Base-by-base conservation (phyloP, 2,888 invertebrate species). In the Andrena bicolor region DNA sequence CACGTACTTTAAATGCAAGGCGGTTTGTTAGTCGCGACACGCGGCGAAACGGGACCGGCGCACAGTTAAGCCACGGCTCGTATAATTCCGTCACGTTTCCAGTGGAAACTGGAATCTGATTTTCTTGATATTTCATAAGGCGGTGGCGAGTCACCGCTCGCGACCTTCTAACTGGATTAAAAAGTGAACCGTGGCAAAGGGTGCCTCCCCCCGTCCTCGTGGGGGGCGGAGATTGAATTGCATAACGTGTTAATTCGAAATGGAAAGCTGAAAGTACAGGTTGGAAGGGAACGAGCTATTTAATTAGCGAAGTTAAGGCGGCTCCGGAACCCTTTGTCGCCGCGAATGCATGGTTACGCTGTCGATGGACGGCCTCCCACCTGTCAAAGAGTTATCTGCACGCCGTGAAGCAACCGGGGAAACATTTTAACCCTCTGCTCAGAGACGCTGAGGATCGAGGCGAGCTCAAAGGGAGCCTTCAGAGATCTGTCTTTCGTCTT, bases 1-100 rank as follows among this genome's bases (percentile, higher is more conserved):
- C 85, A 70, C 72, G 75, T 79, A 58, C 64, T 87, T 85, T 76
- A 87, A 85, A 87, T 81, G 74, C 85, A 79, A 72, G 87, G 48
- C 79, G 79, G 80, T 78, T 48, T 73, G 72, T 70, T 69, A 69
- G 23, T 48, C 49, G 32, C 73, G 56, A 69, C 56, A 51, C 58
- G 51, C 30, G 23, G 53, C 20, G 56, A 53, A 73, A 77, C 82
- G 60, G 53, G 69, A 72, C 30, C 76, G 35, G 63, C 28, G 66
- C 28, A 28, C 51, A 58, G 32, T 65, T 82, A 66, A 72, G 66
- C 64, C 48, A 65, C 64, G 71, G 56, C 53, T 20, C 35, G 56
- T 66, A 66, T 80, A 82, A 77, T 82, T 72, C 82, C 61, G 72
- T 81, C 82, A 68, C 76, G 82, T 81, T 64, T 26, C 53, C 70